These are phyloP conservation scores for Corythornis leucogaster DNA, from an alignment of 2,797 vertebrate genomes.

Conservation along the genomic window DNA sequence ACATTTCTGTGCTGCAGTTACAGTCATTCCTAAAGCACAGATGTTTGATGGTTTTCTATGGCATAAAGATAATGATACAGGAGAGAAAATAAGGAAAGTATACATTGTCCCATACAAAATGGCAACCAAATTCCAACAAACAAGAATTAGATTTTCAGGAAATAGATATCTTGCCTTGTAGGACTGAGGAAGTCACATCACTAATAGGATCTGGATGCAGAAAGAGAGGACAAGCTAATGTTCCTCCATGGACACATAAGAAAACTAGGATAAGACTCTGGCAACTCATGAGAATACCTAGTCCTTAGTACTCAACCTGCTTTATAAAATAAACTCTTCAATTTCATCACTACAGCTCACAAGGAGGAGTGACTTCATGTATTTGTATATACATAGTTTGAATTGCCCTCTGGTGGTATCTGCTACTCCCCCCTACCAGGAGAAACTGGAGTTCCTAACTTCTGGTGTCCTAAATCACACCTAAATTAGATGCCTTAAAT, in stretches of 20 bases:
- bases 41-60: background rate
- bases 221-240: background rate
- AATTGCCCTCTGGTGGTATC: background rate
- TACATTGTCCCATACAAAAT: background rate
- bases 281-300: background rate
- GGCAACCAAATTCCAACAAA: background rate
- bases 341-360: background rate
- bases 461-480: constrained; percentile 2
- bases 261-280: background rate
- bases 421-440: background rate
- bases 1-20: background rate
- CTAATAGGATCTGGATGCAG: background rate
- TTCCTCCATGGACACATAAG: background rate
- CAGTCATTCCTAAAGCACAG: background rate
- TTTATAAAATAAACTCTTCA: background rate
- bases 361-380: background rate
- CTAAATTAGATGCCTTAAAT: constrained; percentile 22
- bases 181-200: background rate
- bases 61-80: background rate
- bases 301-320: background rate
- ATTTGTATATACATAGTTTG: background rate
- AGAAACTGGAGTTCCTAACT: background rate
- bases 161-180: background rate
- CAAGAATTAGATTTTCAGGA: background rate
- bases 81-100: background rate